Evolutionary conservation across 2,888 invertebrate species (phyloP).

Genomic region (Odontomyia ornata): DNA sequence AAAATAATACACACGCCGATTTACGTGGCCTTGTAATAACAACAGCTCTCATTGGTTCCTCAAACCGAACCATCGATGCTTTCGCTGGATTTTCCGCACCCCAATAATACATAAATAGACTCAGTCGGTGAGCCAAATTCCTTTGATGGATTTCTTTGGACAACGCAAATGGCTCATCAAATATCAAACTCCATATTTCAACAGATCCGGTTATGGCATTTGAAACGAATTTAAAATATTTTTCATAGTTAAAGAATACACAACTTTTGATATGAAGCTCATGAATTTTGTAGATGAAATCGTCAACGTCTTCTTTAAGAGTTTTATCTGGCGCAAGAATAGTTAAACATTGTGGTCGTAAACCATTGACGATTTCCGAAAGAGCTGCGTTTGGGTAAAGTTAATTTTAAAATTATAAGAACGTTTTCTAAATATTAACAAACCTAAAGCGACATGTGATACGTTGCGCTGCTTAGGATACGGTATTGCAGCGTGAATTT

Average conservation of each 20-base stretch:
- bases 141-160: conserved; percentile 56
- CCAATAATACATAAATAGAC: conserved; percentile 76
- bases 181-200: conserved; percentile 61
- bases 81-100: conserved; percentile 66
- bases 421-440: background rate
- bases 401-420: background rate
- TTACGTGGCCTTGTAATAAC: conserved; percentile 70
- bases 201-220: conserved; percentile 57
- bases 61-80: conserved; percentile 56
- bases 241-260: conserved; percentile 58
- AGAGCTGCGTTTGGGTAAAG: conserved; percentile 10
- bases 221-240: conserved; percentile 60
- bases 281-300: conserved; percentile 60
- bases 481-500: background rate
- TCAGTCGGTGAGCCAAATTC: conserved; percentile 58
- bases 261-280: conserved; percentile 57
- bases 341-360: conserved; percentile 57
- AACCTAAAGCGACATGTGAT: conserved; percentile 28
- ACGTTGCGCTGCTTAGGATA: conserved; percentile 21
- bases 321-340: conserved; percentile 54
- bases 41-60: conserved; percentile 67
- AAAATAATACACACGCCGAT: conserved; percentile 55
- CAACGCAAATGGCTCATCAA: conserved; percentile 58
- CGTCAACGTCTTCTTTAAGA: conserved; percentile 56
- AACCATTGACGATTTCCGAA: conserved; percentile 59